Evolutionary conservation across 2,113 vertebrate species (phyloP).

Genomic region (Hypomesus transpacificus): DNA sequence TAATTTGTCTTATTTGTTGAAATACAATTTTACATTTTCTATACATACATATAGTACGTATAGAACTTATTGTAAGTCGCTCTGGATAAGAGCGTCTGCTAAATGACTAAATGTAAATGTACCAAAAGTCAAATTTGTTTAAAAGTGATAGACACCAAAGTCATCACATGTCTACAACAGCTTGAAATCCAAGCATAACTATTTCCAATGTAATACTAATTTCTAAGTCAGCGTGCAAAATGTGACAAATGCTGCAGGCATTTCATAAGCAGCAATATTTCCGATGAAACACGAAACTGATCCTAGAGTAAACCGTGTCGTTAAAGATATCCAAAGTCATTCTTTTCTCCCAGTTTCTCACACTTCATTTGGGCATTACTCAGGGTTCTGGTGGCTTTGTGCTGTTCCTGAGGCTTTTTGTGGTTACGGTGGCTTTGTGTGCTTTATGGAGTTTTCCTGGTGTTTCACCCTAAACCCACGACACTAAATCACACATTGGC

Average conservation of each 20-base stretch:
- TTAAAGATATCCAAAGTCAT: constrained; percentile 71
- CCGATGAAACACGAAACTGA: constrained; percentile 71
- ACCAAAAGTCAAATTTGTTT: no score
- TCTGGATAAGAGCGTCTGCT: no score
- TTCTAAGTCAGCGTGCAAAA: constrained; percentile 72
- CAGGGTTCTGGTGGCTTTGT: constrained; percentile 62
- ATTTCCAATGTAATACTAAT: constrained; percentile 66
- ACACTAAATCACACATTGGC: constrained; percentile 62
- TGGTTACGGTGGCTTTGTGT: constrained; percentile 67
- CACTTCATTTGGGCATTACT: constrained; percentile 73
- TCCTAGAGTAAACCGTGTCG: constrained; percentile 71
- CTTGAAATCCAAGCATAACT: constrained; percentile 71
- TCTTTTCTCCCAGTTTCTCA: constrained; percentile 73
- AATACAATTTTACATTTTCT: background rate
- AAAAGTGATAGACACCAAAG: constrained; percentile 39
- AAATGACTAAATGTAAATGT: no score
- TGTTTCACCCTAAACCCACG: constrained; percentile 50
- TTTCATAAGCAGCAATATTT: constrained; percentile 67
- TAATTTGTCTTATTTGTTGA: background rate
- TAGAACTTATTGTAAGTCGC: no score
- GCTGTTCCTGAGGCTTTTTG: constrained; percentile 49
- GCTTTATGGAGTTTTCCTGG: constrained; percentile 70
- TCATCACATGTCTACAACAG: constrained; percentile 32
- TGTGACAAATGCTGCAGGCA: constrained; percentile 68
- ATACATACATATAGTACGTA: constrained; percentile 17